phyloP scores from a whole-genome alignment of 2,113 vertebrate genomes.

The Cyanistes caeruleus region DNA sequence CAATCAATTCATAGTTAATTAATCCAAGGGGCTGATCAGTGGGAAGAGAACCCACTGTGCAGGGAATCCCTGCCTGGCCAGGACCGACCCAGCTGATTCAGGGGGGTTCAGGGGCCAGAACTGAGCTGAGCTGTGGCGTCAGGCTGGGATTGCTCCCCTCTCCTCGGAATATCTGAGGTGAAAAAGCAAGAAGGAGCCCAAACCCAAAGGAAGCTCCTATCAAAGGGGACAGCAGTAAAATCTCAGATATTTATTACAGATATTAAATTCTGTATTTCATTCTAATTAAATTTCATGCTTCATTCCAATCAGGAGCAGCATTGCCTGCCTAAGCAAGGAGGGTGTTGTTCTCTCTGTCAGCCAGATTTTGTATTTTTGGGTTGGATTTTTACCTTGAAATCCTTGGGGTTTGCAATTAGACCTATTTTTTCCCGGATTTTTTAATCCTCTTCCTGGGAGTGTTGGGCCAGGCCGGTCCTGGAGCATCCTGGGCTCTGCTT shows the following conservation, averaged over 20 bases:
- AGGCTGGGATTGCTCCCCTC: neutral
- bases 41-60: neutral
- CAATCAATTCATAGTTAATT: slow-evolving; percentile 57
- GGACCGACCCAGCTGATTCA: neutral
- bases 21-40: neutral
- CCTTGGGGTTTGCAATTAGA: neutral
- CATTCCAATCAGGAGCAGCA: neutral
- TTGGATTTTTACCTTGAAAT: neutral
- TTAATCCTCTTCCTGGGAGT: neutral
- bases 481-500: neutral
- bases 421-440: neutral
- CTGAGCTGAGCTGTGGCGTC: neutral
- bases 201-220: neutral
- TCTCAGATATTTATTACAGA: neutral
- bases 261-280: neutral
- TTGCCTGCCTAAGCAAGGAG: neutral
- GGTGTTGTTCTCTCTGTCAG: neutral
- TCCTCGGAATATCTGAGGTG: neutral
- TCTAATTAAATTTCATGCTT: neutral
- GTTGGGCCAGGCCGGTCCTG: neutral
- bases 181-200: neutral
- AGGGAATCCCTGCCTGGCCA: neutral
- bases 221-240: neutral
- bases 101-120: neutral
- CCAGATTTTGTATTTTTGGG: neutral